These are phyloP conservation scores for Andricus grossulariae DNA, from an alignment of 1,140 invertebrate genomes.

Conservation along the genomic window DNA sequence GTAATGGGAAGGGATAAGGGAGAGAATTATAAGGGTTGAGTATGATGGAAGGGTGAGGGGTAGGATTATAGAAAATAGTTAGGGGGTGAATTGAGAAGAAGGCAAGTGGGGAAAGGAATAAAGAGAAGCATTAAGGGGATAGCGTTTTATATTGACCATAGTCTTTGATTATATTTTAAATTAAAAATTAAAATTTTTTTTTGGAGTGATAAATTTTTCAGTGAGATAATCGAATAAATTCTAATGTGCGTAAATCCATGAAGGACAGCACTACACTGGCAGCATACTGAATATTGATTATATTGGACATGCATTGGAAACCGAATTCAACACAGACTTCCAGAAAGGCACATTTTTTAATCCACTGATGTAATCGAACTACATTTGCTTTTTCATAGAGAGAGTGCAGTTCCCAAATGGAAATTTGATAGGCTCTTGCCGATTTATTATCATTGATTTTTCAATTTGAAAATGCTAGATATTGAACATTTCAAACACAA, in stretches of 20 bases:
- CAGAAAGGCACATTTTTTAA: conserved; percentile 5
- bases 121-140: no score
- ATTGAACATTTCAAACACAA: no score
- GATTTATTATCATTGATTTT: background rate
- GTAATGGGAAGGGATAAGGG: no score
- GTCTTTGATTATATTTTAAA: no score
- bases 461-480: no score
- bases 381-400: background rate
- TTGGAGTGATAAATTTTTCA: background rate
- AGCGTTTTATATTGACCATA: no score
- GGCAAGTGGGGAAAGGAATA: no score
- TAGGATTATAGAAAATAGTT: no score
- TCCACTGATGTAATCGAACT: conserved; percentile 9
- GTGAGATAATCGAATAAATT: background rate
- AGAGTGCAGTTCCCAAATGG: background rate
- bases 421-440: background rate
- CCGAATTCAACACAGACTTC: background rate
- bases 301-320: conserved; percentile 11
- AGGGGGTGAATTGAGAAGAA: no score
- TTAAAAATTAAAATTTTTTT: background rate
- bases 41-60: no score
- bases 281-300: conserved; percentile 12
- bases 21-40: no score
- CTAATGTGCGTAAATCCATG: background rate
- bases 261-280: background rate